Percentiles rank a stretch among this genome's conserved stretches.
Evolutionary conservation across 2,797 vertebrate genomes (phyloP).

Genomic region (Gouania willdenowi): DNA sequence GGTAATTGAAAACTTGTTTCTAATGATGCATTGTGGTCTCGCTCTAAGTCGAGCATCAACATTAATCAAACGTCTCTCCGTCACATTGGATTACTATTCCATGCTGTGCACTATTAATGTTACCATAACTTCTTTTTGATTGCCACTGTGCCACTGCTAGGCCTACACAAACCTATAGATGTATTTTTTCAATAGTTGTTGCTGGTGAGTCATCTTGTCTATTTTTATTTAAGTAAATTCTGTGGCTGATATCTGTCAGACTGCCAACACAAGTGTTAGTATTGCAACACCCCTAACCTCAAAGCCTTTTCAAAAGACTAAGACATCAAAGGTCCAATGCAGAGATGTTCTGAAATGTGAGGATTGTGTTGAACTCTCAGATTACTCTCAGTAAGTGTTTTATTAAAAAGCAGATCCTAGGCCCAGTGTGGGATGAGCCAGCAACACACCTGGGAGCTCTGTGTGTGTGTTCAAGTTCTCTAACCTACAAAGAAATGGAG

Average conservation of each 20-base stretch:
- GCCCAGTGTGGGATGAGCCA: slow-evolving; percentile 4
- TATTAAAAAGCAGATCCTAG: slow-evolving; percentile 16
- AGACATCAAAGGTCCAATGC: slow-evolving; percentile 10
- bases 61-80: slow-evolving; percentile 31
- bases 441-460: slow-evolving; percentile 1
- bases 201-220: not conserved
- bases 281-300: not conserved
- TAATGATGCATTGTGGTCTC: slow-evolving; percentile 39
- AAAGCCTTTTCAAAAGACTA: slow-evolving; percentile 5
- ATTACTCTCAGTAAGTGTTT: slow-evolving; percentile 4
- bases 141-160: not conserved
- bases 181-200: too few relatives aligned
- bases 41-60: not conserved
- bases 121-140: too few relatives aligned
- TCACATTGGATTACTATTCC: not conserved
- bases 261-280: not conserved
- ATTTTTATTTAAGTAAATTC: not conserved
- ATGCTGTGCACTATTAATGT: not conserved
- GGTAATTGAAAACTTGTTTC: slow-evolving; percentile 43
- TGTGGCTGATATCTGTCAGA: not conserved
- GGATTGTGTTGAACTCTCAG: slow-evolving; percentile 1
- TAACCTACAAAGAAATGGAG: slow-evolving; percentile 10
- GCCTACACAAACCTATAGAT: not conserved
- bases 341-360: slow-evolving; percentile 3
- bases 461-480: not conserved